Conservation (phyloP, 2,888 invertebrate species). For the Athripsodes cinereus region DNA sequence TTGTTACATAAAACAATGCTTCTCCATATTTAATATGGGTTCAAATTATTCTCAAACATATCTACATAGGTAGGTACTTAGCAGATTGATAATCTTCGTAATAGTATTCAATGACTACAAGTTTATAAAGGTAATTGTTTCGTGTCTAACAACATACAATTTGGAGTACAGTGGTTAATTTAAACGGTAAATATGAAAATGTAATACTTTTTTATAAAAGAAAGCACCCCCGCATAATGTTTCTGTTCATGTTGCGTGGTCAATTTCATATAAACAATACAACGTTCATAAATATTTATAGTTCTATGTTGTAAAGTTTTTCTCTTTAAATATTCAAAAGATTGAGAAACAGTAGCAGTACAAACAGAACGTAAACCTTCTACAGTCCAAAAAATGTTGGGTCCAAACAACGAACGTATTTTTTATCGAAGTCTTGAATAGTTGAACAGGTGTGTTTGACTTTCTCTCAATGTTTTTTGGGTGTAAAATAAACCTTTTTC, state of each 20-base stretch:
- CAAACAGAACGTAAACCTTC: neutral
- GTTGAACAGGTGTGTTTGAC: constrained; percentile 10
- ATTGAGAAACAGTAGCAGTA: neutral
- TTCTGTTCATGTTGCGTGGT: no score
- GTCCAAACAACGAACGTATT: constrained; percentile 5
- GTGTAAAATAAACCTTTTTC: constrained; percentile 5
- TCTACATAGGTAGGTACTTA: no score
- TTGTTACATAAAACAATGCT: neutral
- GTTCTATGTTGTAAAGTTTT: neutral
- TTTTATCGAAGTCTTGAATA: constrained; percentile 9
- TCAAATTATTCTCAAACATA: no score
- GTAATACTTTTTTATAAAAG: no score
- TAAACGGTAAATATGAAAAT: no score
- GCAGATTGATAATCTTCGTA: no score
- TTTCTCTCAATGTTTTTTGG: neutral
- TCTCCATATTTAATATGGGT: neutral
- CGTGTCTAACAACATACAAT: no score
- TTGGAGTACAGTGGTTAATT: no score
- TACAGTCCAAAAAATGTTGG: neutral
- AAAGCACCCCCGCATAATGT: no score
- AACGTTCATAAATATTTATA: neutral
- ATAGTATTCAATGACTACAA: no score
- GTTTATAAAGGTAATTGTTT: no score
- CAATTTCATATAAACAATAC: no score
- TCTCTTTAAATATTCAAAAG: neutral